A percentile compares a stretch with the other conserved stretches of the same genome.
phyloP scores from a whole-genome alignment of 2,797 vertebrate species.

The Falco rusticolus region DNA sequence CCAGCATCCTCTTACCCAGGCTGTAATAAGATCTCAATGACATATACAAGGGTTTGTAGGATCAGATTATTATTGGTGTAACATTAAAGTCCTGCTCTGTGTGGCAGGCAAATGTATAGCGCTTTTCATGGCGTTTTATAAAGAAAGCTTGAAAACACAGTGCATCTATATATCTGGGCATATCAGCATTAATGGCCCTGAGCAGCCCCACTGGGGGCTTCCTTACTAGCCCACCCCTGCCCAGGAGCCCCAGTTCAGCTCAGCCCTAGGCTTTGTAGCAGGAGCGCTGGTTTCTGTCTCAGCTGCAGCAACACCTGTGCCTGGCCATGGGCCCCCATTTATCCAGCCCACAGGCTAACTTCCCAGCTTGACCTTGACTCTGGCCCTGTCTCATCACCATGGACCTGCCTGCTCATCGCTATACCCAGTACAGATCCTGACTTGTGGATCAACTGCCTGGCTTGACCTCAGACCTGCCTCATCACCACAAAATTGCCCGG shows the following conservation, averaged over 20 bases:
- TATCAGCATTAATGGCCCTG: not conserved
- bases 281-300: not conserved
- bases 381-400: not conserved
- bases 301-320: not conserved
- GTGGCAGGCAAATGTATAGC: not conserved
- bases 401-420: not conserved
- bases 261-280: too few species aligned
- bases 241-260: not conserved
- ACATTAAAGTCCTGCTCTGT: not conserved
- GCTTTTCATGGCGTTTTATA: not conserved
- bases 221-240: not conserved
- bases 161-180: not conserved
- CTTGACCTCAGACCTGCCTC: not conserved
- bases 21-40: constrained; percentile 30
- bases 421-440: not conserved
- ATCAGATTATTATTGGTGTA: constrained; percentile 24
- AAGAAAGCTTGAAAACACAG: not conserved
- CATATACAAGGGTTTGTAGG: constrained; percentile 28
- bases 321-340: not conserved
- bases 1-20: constrained; percentile 37
- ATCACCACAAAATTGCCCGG: not conserved
- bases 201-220: not conserved
- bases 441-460: fast-evolving
- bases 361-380: not conserved
- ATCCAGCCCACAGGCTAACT: too few species aligned